Conservation (phyloP, 2,797 vertebrate species). For the Onychomys leucogaster region DNA sequence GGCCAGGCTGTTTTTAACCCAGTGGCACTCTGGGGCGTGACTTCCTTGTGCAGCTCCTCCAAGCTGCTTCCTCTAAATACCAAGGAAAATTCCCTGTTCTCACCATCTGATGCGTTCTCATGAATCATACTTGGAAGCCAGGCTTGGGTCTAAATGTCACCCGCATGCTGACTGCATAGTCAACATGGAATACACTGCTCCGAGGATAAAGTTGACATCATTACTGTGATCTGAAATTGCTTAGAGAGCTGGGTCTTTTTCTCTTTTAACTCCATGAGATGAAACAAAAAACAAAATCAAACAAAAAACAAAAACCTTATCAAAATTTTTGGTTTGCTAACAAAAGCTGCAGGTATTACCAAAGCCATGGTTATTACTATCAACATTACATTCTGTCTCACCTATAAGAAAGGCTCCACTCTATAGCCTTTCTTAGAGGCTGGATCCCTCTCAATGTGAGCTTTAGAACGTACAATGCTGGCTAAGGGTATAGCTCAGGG, state of each 20-base stretch:
- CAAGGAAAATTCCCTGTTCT: slow-evolving; percentile 28
- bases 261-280: neutral
- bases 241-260: neutral
- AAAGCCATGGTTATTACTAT: neutral
- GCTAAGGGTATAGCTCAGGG: neutral
- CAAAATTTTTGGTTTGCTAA: neutral
- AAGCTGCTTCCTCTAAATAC: slow-evolving; percentile 45
- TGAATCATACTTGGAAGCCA: slow-evolving; percentile 46
- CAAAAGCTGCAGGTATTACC: neutral
- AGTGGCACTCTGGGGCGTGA: neutral
- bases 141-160: slow-evolving; percentile 74
- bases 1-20: neutral
- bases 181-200: neutral
- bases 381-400: rapidly evolving
- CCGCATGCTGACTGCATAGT: slow-evolving; percentile 12
- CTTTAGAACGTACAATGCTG: neutral
- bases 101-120: slow-evolving; percentile 58
- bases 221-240: neutral
- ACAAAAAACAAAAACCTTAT: neutral
- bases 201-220: neutral
- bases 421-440: rapidly evolving
- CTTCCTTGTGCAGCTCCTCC: slow-evolving; percentile 16
- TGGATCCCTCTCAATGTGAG: rapidly evolving
- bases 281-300: neutral
- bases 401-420: neutral